phyloP scores from a whole-genome alignment of 2,113 vertebrate genomes.

The Tricholaema leucomelas region DNA sequence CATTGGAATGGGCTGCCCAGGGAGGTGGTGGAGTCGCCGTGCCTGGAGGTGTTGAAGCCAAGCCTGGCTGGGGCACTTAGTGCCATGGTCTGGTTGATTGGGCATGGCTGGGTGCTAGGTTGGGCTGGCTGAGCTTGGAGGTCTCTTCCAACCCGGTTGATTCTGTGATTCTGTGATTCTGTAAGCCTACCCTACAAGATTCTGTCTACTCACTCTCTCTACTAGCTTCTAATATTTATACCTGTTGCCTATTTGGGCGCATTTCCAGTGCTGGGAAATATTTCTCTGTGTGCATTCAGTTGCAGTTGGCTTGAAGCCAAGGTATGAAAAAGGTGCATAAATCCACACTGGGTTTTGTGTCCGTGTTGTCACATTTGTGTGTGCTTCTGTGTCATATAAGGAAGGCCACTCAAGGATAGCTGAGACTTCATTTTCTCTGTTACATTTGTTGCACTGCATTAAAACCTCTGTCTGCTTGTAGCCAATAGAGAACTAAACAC shows the following conservation, averaged over 20 bases:
- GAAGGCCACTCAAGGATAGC: neutral
- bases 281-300: neutral
- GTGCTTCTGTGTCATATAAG: constrained; percentile 25
- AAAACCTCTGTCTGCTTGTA: constrained; percentile 34
- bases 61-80: too few species aligned
- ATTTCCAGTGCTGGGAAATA: neutral
- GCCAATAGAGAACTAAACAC: neutral
- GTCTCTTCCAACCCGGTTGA: too few species aligned
- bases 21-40: too few species aligned
- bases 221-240: constrained; percentile 2
- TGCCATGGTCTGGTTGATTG: too few species aligned
- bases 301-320: constrained; percentile 29
- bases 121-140: too few species aligned
- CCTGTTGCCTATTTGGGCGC: neutral
- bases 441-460: neutral
- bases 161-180: too few species aligned
- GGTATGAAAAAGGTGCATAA: constrained; percentile 30
- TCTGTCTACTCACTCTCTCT: too few species aligned
- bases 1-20: too few species aligned
- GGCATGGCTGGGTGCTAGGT: too few species aligned
- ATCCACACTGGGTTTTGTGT: neutral
- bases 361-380: neutral
- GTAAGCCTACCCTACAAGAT: too few species aligned
- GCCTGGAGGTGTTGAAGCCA: too few species aligned
- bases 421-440: neutral